A percentile compares a stretch with the other conserved stretches of the same genome.
phyloP scores from a whole-genome alignment of 2,113 vertebrate genomes.

The Dunckerocampus dactyliophorus region DNA sequence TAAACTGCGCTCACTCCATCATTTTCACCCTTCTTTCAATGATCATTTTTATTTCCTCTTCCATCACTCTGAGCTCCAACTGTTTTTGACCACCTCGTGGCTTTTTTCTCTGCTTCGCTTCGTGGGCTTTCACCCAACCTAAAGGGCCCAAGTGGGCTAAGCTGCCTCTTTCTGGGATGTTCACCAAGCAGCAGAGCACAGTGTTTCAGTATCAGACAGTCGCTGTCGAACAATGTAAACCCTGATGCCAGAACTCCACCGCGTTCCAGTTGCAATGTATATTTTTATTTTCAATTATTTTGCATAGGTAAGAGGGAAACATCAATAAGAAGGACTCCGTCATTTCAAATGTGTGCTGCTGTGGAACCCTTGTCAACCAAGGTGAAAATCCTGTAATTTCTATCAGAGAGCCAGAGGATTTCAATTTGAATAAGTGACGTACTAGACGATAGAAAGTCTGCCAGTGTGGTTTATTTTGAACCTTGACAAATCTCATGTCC shows the following conservation, averaged over 20 bases:
- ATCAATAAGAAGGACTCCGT: neutral
- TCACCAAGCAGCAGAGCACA: slow-evolving; percentile 44
- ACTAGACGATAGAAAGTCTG: neutral
- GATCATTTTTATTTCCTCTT: slow-evolving; percentile 64
- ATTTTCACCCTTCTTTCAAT: slow-evolving; percentile 59
- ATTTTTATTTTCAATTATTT: neutral
- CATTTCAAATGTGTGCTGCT: neutral
- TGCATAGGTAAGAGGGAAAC: neutral
- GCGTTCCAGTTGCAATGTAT: neutral
- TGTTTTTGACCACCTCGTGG: slow-evolving; percentile 35
- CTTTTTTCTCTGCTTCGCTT: slow-evolving; percentile 36
- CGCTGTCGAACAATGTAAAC: slow-evolving; percentile 41
- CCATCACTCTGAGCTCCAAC: slow-evolving; percentile 41
- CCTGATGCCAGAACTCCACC: slow-evolving; percentile 27
- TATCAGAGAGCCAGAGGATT: neutral
- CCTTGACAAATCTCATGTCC: neutral
- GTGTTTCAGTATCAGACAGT: slow-evolving; percentile 39
- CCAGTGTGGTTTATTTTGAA: neutral
- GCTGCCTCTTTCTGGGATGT: slow-evolving; percentile 61
- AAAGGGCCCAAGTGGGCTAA: slow-evolving; percentile 43
- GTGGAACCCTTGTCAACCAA: neutral
- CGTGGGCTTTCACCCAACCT: slow-evolving; percentile 46
- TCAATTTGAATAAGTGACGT: neutral
- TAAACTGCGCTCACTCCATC: slow-evolving; percentile 71
- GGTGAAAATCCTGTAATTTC: neutral